A percentile compares a stretch with the other conserved stretches of the same genome.
Conservation (phyloP, 2,888 invertebrate genomes). For the Scelioninae gen. 1 region DNA sequence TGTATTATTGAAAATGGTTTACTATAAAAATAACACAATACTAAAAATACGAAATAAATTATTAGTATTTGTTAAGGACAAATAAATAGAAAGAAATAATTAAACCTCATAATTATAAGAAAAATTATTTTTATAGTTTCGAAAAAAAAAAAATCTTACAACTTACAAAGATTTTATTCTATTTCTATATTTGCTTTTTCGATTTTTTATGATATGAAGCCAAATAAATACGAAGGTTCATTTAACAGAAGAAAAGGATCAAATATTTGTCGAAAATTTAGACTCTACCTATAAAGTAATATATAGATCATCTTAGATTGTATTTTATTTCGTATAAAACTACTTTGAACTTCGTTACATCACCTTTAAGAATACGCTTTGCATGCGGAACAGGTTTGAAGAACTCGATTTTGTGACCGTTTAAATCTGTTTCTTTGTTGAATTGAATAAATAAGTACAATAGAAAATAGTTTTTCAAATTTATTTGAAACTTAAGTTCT, state of each 20-base stretch:
- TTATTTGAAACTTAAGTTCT: background rate
- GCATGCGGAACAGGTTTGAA: slow-evolving; percentile 9
- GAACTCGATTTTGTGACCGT: slow-evolving; percentile 25
- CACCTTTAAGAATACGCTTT: slow-evolving; percentile 26
- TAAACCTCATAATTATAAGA: too few species aligned
- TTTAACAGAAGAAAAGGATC: background rate
- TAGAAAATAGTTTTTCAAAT: background rate
- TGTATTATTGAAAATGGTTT: too few species aligned
- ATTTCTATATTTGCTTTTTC: too few species aligned
- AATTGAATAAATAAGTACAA: background rate
- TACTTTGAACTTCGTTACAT: slow-evolving; percentile 35
- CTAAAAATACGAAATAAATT: too few species aligned
- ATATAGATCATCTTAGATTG: background rate
- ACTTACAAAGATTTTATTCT: too few species aligned
- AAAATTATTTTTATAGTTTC: too few species aligned
- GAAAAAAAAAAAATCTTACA: too few species aligned
- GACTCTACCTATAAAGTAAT: background rate
- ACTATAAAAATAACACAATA: too few species aligned
- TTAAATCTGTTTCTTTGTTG: slow-evolving; percentile 1
- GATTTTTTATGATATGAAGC: too few species aligned
- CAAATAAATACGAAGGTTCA: background rate
- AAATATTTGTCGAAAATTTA: background rate
- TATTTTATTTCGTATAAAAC: slow-evolving; percentile 21
- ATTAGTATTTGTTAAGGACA: too few species aligned
- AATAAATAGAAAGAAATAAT: too few species aligned